phyloP scores from a whole-genome alignment of 2,113 vertebrate species.

The Lophius piscatorius region DNA sequence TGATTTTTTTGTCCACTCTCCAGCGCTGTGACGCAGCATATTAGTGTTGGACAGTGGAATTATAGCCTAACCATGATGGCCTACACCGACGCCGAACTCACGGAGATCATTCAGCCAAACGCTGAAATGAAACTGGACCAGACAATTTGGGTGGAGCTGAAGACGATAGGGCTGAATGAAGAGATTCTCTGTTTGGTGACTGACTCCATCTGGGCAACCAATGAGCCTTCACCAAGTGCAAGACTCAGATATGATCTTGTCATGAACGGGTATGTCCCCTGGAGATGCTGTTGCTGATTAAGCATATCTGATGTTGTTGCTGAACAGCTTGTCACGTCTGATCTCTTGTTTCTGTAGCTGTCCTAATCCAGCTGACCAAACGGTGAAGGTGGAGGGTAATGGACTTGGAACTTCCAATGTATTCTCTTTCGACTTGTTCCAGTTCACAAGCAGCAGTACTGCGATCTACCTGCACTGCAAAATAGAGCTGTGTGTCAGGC shows the following conservation, averaged over 20 bases:
- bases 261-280: neutral
- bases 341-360: neutral
- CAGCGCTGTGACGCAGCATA: too few relatives aligned
- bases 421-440: slow-evolving; percentile 32
- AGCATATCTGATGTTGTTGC: too few relatives aligned
- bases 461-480: slow-evolving; percentile 35
- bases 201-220: slow-evolving; percentile 4
- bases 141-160: too few relatives aligned
- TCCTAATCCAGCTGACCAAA: neutral
- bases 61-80: too few relatives aligned
- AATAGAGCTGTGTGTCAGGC: slow-evolving; percentile 12
- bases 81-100: too few relatives aligned
- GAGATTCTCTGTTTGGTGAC: too few relatives aligned
- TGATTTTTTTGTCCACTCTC: too few relatives aligned
- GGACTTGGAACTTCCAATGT: neutral
- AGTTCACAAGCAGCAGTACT: neutral
- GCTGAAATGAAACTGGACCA: too few relatives aligned
- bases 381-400: neutral
- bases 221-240: neutral
- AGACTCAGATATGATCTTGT: neutral
- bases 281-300: too few relatives aligned
- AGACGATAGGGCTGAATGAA: too few relatives aligned
- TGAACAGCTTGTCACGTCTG: neutral
- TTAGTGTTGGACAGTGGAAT: too few relatives aligned
- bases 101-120: too few relatives aligned